Evolutionary conservation across 2,888 invertebrate genomes (phyloP).

Genomic region (Melieria omissa): DNA sequence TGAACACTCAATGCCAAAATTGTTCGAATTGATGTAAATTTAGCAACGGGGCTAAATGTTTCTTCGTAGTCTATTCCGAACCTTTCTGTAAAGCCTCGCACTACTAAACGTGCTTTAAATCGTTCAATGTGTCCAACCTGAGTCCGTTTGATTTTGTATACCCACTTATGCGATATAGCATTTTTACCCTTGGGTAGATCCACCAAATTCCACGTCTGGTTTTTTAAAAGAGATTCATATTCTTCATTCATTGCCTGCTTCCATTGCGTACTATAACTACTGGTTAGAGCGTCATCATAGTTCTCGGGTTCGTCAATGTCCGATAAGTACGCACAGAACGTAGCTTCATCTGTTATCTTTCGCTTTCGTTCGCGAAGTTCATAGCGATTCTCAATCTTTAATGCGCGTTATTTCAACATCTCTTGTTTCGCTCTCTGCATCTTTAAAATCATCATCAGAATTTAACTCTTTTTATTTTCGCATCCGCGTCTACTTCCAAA

Average conservation of each 20-base stretch:
- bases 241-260: constrained; percentile 38
- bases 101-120: constrained; percentile 37
- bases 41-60: constrained; percentile 43
- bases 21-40: constrained; percentile 30
- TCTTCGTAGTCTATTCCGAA: constrained; percentile 42
- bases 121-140: constrained; percentile 29
- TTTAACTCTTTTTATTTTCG: background rate
- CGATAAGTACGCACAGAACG: background rate
- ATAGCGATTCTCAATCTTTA: constrained; percentile 2
- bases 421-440: constrained; percentile 2
- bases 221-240: constrained; percentile 32
- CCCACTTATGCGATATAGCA: too few species aligned
- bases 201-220: constrained; percentile 38
- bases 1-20: constrained; percentile 41
- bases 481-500: background rate
- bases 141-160: too few species aligned
- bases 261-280: constrained; percentile 32
- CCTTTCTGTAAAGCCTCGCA: constrained; percentile 41
- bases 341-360: background rate
- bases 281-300: constrained; percentile 33
- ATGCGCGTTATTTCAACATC: too few species aligned
- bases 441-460: constrained; percentile 7
- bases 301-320: constrained; percentile 14
- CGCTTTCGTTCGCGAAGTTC: background rate
- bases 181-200: constrained; percentile 25